Percentiles rank a stretch among this genome's conserved stretches.
Evolutionary conservation across 2,888 invertebrate species (phyloP).

Genomic region (Ametastegia equiseti): DNA sequence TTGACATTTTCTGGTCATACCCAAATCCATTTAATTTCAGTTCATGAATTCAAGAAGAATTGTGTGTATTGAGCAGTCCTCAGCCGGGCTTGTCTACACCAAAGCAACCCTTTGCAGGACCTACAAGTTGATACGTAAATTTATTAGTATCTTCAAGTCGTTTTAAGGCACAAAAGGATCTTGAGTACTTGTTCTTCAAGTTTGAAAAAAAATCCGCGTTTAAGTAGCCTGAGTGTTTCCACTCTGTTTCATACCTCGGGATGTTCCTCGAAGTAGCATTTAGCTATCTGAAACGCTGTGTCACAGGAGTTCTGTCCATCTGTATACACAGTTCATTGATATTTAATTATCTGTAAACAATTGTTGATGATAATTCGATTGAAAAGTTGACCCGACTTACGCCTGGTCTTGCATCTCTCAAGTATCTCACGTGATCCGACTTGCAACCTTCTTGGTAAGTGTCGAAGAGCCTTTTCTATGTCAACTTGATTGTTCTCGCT

Average conservation of each 20-base stretch:
- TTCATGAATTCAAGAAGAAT: background rate
- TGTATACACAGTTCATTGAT: conserved; percentile 49
- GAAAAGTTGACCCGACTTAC: conserved; percentile 59
- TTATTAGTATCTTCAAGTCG: background rate
- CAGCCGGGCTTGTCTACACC: background rate
- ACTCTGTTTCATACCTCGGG: conserved; percentile 60
- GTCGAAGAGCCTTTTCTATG: conserved; percentile 62
- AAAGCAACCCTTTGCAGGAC: conserved; percentile 27
- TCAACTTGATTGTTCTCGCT: conserved; percentile 61
- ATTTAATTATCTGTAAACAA: background rate
- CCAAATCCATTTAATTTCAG: background rate
- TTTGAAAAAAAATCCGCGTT: background rate
- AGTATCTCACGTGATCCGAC: conserved; percentile 59
- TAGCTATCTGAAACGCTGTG: conserved; percentile 66
- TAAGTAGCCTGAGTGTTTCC: background rate
- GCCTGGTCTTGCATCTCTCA: conserved; percentile 60
- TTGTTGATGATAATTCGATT: background rate
- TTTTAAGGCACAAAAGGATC: background rate
- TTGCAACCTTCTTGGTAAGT: conserved; percentile 63
- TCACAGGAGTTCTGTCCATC: conserved; percentile 65
- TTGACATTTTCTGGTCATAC: background rate
- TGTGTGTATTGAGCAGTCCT: background rate
- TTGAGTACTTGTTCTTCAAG: background rate
- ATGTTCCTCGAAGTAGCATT: conserved; percentile 64
- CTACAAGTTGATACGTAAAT: background rate